Base-by-base conservation (phyloP, 1,140 invertebrate genomes). In the Dreissena rostriformis region DNA sequence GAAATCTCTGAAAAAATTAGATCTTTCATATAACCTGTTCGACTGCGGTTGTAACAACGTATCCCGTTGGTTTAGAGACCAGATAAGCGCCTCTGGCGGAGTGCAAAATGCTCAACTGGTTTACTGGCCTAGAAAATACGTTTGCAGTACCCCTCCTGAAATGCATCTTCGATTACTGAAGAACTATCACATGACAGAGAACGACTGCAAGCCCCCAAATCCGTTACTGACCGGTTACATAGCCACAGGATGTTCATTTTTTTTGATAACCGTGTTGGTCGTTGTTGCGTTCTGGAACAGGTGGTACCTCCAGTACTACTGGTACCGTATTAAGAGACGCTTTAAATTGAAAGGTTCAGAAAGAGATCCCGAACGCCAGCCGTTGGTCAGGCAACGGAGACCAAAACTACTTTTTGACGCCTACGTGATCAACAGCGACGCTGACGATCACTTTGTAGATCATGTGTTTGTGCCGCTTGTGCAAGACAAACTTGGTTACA, bases 301-400 rank as follows among this genome's bases (percentile, higher is more conserved):
- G n/a, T 80, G 78, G 78, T 80, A 80, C 57, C 26, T 80, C 39
- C 19, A 24, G 17, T 80, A 61, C 29, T 80, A 53, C 39, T 71
- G 52, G 67, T 72, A 71, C 26, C 70, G 57, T 24, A 17, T 61
- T 5, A 72, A 15, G 12, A 57, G 19, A 24, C 14, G 26, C 7
- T 24, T 52, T 29, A 14, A 49, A 0, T 5, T 0, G 70, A n/a
- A 8, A 10, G 12, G 22, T 0, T 2, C 4, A 11, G 39, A 2
- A n/a, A 7, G 26, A 49, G 78, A 80, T n/a, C 26, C 26, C 15
- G 78, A 80, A 49, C 17, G 57, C 22, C 57, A 61, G 57, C 57
- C 7, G 29, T 4, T 17, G 22, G 52, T 24, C 17, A 24, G 8
- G 22, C 68, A 1, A 28, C 63, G 17, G 26, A 57, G 15, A 19